A percentile compares a stretch with the other conserved stretches of the same genome.
These are phyloP conservation scores for Balearica regulorum DNA, from an alignment of 2,797 vertebrate species.

Conservation along the genomic window DNA sequence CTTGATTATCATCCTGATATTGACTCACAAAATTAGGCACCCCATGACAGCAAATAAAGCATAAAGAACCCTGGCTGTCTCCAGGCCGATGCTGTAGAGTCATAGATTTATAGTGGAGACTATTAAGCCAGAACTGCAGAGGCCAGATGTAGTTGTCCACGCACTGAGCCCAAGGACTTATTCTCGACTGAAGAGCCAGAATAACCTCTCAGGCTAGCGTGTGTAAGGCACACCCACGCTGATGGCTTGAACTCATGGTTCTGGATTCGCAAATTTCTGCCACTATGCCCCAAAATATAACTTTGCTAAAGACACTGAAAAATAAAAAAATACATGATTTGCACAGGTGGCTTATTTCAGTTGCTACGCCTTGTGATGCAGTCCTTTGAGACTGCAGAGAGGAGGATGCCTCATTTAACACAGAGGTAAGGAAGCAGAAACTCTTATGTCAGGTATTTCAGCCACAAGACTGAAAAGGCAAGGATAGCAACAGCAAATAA, in stretches of 20 bases:
- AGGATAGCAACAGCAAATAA: background rate
- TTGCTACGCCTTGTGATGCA: background rate
- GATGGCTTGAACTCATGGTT: background rate
- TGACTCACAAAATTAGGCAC: background rate
- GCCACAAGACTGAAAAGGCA: background rate
- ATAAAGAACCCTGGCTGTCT: background rate
- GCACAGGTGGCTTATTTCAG: background rate
- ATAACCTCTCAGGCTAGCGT: background rate
- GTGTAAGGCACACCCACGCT: fast-evolving
- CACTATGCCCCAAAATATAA: background rate
- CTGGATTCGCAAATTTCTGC: background rate
- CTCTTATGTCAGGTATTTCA: background rate
- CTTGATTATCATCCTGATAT: background rate
- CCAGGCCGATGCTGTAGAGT: background rate
- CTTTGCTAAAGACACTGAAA: background rate
- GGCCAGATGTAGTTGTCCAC: background rate
- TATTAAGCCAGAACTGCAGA: background rate
- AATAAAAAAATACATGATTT: background rate
- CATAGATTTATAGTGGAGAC: background rate
- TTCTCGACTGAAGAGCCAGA: background rate
- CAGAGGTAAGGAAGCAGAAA: background rate
- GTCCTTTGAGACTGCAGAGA: background rate
- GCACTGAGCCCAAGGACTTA: background rate
- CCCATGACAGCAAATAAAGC: background rate
- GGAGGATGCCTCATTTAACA: background rate